A percentile compares a stretch with the other conserved stretches of the same genome.
phyloP scores from a whole-genome alignment of 1,140 invertebrate species.

The Prorops nasuta region DNA sequence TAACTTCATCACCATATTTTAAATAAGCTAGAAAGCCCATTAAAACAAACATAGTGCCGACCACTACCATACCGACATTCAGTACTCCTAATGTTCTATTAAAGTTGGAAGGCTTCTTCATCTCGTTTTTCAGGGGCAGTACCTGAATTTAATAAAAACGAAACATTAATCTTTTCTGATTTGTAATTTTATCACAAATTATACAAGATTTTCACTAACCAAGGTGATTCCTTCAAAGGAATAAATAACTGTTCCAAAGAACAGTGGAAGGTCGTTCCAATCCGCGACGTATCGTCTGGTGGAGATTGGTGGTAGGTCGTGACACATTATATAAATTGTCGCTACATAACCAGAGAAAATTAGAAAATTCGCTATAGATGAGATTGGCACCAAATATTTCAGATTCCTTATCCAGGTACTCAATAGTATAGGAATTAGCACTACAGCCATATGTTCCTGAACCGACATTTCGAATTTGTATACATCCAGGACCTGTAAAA shows the following conservation, averaged over 20 bases:
- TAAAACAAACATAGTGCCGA: slow-evolving; percentile 71
- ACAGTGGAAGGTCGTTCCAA: slow-evolving; percentile 65
- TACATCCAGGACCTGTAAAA: slow-evolving; percentile 62
- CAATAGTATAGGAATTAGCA: slow-evolving; percentile 70
- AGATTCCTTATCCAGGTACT: slow-evolving; percentile 75
- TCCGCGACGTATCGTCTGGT: slow-evolving; percentile 58
- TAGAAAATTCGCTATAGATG: slow-evolving; percentile 70
- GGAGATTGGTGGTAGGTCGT: slow-evolving; percentile 64
- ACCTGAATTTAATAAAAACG: slow-evolving; percentile 65
- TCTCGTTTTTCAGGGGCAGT: slow-evolving; percentile 85
- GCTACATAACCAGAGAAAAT: slow-evolving; percentile 66
- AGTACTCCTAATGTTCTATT: slow-evolving; percentile 75
- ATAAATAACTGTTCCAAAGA: slow-evolving; percentile 76
- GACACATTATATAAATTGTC: slow-evolving; percentile 69
- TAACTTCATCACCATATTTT: slow-evolving; percentile 71
- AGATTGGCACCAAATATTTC: slow-evolving; percentile 72
- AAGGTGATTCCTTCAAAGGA: slow-evolving; percentile 79
- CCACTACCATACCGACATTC: slow-evolving; percentile 80
- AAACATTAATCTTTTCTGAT: slow-evolving; percentile 2
- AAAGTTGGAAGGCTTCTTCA: slow-evolving; percentile 78
- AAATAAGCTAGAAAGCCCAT: slow-evolving; percentile 85
- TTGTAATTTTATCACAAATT: slow-evolving; percentile 3
- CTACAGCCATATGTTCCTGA: slow-evolving; percentile 69
- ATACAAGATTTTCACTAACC: slow-evolving; percentile 52
- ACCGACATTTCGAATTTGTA: slow-evolving; percentile 62